Evolutionary conservation across 2,113 vertebrate genomes (phyloP), one percentile per base, ranked within the genome.

Genomic region (Lophius piscatorius): DNA sequence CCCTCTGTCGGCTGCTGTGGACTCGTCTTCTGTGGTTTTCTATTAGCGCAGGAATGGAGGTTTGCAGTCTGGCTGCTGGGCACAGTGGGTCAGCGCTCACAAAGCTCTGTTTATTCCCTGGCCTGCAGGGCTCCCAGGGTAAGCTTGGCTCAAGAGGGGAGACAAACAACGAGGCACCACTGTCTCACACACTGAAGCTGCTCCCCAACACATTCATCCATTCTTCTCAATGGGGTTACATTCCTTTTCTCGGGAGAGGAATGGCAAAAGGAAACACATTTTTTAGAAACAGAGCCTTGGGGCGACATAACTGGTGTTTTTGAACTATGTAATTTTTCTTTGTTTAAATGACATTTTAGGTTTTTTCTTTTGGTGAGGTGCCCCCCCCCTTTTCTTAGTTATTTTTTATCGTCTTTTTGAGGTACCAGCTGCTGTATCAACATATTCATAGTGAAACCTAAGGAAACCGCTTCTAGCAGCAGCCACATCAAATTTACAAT

Each of bases 61-160:
- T 87, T 87, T 74, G 80, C 74, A 81, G 84, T 71, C 63, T 90
- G 83, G 77, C 89, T 88, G 69, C 76, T 85, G 61, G 82, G 80
- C 84, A 63, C 80, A 82, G 64, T 78, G 83, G 85, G 87, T 87
- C 68, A 75, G 71, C 69, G 84, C 83, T 84, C 80, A 94, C 91
- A 94, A 90, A 92, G 89, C 60, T 58, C 70, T 80, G 86, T 91
- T 93, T 95, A 91, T 95, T 94, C 84, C 44, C 81, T 52, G 91
- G 92, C 88, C 87, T 86, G 70, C 81, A 89, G 87, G 93, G 86
- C 89, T 94, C 89, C 89, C 91, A 69, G 87, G 93, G 93, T 90
- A 89, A 72, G 63, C 86, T 76, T 85, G 90, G 92, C 84, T 90
- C 87, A 83, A 85, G 82, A 82, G 74, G 82, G 73, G 67, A 86